Percentiles rank a stretch among this genome's conserved stretches.
Evolutionary conservation across 2,113 vertebrate species (phyloP).

Genomic region (Ochotona princeps): DNA sequence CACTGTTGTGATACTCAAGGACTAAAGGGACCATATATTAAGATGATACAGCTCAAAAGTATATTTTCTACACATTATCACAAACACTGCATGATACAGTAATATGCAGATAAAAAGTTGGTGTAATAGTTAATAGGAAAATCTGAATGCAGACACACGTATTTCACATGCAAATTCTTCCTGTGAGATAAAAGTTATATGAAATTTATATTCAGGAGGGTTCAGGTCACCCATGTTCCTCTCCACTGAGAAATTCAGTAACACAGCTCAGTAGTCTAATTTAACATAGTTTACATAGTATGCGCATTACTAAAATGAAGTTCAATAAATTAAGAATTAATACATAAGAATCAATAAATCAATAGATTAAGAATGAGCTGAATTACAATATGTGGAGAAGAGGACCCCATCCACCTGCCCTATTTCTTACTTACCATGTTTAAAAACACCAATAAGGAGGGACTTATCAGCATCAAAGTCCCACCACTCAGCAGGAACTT

Average conservation of each 20-base stretch:
- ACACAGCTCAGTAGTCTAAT: neutral
- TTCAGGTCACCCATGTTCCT: neutral
- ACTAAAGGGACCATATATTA: neutral
- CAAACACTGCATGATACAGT: neutral
- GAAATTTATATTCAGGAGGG: neutral
- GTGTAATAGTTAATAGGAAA: slow-evolving; percentile 34
- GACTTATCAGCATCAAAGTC: slow-evolving; percentile 96
- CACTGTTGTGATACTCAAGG: neutral
- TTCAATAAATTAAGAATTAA: too few relatives aligned
- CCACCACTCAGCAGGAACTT: slow-evolving; percentile 97
- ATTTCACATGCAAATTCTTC: neutral
- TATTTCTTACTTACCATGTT: slow-evolving; percentile 92
- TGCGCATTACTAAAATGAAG: neutral
- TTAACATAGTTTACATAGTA: neutral
- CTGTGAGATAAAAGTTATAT: neutral
- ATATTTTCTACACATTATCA: slow-evolving; percentile 44
- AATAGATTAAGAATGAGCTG: neutral
- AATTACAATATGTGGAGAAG: neutral
- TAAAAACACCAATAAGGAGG: slow-evolving; percentile 96
- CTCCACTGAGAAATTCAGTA: neutral
- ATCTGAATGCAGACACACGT: neutral
- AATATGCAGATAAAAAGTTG: slow-evolving; percentile 11
- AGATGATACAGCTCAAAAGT: slow-evolving; percentile 3
- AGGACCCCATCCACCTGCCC: neutral
- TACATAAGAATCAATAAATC: neutral